Evolutionary conservation across 35 echinoderm and acorn worm species (phyloP).

Genomic region (Hemicentrotus pulcherrimus): DNA sequence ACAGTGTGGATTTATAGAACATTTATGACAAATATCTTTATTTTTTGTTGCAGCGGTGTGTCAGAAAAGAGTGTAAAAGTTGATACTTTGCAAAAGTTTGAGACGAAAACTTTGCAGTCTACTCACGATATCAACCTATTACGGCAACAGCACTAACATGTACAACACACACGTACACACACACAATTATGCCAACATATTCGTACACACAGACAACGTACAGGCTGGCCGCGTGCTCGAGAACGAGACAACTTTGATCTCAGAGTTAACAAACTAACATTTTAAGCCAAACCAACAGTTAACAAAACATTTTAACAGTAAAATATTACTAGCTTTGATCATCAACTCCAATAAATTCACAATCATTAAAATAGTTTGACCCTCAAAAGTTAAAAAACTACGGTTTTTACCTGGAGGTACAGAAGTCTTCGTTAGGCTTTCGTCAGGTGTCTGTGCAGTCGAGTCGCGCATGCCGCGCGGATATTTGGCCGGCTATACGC

Average conservation of each 20-base stretch:
- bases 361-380: background rate
- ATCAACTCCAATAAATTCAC: background rate
- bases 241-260: background rate
- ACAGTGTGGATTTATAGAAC: background rate
- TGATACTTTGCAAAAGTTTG: slow-evolving; percentile 12
- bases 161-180: background rate
- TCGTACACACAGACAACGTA: background rate
- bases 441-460: background rate
- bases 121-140: slow-evolving; percentile 46
- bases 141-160: background rate
- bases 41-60: background rate
- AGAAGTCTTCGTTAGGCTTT: background rate
- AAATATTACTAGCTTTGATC: background rate
- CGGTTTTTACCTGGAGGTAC: background rate
- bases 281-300: background rate
- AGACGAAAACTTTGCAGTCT: slow-evolving; percentile 27
- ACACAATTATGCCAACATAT: background rate
- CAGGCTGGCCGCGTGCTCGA: background rate
- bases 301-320: background rate
- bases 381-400: background rate
- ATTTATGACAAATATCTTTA: background rate
- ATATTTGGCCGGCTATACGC: background rate
- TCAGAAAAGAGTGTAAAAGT: background rate
- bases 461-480: background rate
- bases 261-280: background rate